Evolutionary conservation across 2,888 invertebrate genomes (phyloP), one percentile per base, ranked within the genome.

Genomic region (Frankliniella fusca): DNA sequence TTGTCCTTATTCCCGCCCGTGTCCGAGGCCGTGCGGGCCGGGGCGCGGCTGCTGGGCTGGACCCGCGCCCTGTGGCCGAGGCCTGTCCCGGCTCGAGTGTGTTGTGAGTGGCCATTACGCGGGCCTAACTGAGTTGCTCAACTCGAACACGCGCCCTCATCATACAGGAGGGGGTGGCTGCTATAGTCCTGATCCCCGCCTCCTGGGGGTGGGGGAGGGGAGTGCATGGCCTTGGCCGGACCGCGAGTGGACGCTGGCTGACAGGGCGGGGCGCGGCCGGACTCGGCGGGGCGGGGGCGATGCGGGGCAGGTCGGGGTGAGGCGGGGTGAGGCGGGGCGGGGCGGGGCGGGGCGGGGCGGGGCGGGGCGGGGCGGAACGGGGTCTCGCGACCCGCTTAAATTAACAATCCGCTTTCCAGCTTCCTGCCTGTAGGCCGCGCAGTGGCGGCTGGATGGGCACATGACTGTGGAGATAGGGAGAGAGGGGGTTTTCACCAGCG

Each of bases 41-140:
- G 15, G 20, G 54, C 54, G 10, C 54, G 54, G 54, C 54, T 9
- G 50, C 50, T 50, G 50, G 50, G 50, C 9, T 50, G n/a, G n/a
- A n/a, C n/a, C n/a, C n/a, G n/a, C n/a, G n/a, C n/a, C n/a, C n/a
- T n/a, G n/a, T 38, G 38, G 38, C 38, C 38, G 38, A 38, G 38
- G 38, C 38, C 38, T 38, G 38, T 2, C 38, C 54, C 54, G 18
- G 54, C 54, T 12, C 61, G 61, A 10, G 70, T 12, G 70, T 9
- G 70, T 10, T 5, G 15, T 0, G 70, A 76, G 70, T 27, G 70
- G 70, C 70, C 70, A 76, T 76, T 76, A 76, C 70, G n/a, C n/a
- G 23, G 27, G 27, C 23, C 23, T 76, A 76, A 76, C 70, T 27
- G 70, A 76, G 70, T 76, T 76, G 70, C 70, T 76, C 70, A 76